phyloP scores from a whole-genome alignment of 2,113 vertebrate species.

The Fregata magnificens region DNA sequence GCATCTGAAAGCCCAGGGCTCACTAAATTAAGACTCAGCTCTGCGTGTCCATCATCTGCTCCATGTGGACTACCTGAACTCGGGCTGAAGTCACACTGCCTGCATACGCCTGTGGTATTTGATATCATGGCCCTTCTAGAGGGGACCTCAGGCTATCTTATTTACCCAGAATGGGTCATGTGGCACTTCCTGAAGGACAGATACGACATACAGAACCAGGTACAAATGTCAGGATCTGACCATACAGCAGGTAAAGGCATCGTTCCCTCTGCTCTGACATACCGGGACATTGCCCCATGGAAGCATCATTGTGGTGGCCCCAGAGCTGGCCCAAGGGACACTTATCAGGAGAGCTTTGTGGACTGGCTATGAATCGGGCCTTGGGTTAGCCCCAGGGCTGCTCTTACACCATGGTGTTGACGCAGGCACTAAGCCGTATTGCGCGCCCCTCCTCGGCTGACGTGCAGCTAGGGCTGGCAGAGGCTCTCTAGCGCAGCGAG shows the following conservation, averaged over 20 bases:
- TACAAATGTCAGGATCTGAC: not conserved
- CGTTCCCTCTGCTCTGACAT: fast-evolving
- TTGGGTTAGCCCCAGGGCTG: not conserved
- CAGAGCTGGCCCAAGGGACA: not conserved
- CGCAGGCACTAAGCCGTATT: not conserved
- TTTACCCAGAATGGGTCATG: not conserved
- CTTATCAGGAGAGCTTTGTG: not conserved
- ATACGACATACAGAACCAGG: not conserved
- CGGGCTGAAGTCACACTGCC: not conserved
- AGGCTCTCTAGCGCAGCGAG: not conserved
- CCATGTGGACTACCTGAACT: not conserved
- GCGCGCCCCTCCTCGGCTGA: not conserved
- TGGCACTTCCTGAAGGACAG: not conserved
- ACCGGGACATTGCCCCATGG: not conserved
- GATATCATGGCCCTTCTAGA: not conserved
- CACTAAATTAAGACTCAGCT: not conserved
- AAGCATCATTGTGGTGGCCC: not conserved
- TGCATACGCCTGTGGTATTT: not conserved
- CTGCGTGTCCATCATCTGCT: not conserved
- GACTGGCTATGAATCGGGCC: not conserved
- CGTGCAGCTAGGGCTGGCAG: not conserved
- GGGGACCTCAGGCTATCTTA: not conserved
- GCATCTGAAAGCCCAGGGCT: not conserved
- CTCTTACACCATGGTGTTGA: not conserved
- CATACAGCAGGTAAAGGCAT: not conserved